Evolutionary conservation across 2,888 invertebrate species (phyloP).

Genomic region (Poecilus cupreus): DNA sequence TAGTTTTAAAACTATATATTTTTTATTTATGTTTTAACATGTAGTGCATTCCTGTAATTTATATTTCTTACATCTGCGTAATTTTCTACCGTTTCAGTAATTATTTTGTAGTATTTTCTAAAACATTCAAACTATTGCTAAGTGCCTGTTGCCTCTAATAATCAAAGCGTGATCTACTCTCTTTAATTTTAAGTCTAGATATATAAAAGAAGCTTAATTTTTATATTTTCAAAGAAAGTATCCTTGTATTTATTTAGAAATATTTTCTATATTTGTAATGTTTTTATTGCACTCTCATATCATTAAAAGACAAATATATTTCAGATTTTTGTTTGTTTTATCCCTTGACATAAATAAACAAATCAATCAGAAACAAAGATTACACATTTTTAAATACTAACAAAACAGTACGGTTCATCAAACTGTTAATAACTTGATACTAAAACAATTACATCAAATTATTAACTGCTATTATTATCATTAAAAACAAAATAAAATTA

Average conservation of each 20-base stretch:
- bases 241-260: conserved; percentile 29
- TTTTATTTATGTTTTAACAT: too few relatives aligned
- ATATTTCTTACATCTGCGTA: neutral
- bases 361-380: neutral
- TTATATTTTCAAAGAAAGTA: conserved; percentile 26
- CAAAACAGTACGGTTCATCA: neutral
- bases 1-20: neutral
- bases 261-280: conserved; percentile 21
- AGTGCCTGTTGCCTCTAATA: conserved; percentile 11
- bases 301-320: conserved; percentile 4
- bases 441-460: too few relatives aligned
- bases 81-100: neutral
- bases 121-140: conserved; percentile 5
- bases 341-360: neutral
- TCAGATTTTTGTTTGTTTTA: neutral
- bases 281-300: neutral
- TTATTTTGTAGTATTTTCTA: neutral
- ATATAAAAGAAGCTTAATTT: neutral
- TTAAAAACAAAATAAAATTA: neutral
- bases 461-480: neutral
- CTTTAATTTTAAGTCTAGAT: neutral
- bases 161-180: neutral
- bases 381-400: neutral
- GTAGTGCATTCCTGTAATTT: too few relatives aligned
- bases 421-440: neutral